Conservation (phyloP, 2,797 vertebrate genomes). For the Ambastaia sidthimunki region DNA sequence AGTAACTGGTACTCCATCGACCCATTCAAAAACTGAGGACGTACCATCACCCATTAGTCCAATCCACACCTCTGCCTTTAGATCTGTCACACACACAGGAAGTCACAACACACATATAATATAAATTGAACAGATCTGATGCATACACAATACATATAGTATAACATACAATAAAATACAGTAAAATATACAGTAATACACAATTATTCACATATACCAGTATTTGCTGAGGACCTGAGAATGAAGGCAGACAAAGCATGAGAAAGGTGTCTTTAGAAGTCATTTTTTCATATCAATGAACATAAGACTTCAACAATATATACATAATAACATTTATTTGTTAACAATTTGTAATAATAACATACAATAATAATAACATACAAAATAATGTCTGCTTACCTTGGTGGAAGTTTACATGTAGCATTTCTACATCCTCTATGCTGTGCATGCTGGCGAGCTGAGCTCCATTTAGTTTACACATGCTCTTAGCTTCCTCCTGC, state of each 20-base stretch:
- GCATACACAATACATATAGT: background rate
- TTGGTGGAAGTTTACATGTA: constrained; percentile 66
- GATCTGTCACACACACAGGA: constrained; percentile 39
- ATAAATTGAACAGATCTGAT: background rate
- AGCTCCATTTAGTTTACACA: constrained; percentile 71
- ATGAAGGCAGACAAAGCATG: no score
- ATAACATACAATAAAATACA: no score
- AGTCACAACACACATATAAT: constrained; percentile 6
- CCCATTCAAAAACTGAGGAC: constrained; percentile 84
- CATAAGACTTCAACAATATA: no score
- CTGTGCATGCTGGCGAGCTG: constrained; percentile 88
- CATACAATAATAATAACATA: background rate
- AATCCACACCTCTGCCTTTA: constrained; percentile 84
- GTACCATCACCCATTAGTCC: constrained; percentile 78
- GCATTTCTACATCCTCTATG: constrained; percentile 85
- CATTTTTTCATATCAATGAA: no score
- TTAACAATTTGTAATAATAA: no score
- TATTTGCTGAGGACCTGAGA: no score
- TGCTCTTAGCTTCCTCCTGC: constrained; percentile 70
- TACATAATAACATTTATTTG: no score
- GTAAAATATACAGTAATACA: no score
- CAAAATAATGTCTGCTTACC: constrained; percentile 14
- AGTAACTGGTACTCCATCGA: constrained; percentile 75
- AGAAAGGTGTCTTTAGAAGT: no score
- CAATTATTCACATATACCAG: no score